phyloP scores from a whole-genome alignment of 2,888 invertebrate species.

The Chrysolina oricalcia region DNA sequence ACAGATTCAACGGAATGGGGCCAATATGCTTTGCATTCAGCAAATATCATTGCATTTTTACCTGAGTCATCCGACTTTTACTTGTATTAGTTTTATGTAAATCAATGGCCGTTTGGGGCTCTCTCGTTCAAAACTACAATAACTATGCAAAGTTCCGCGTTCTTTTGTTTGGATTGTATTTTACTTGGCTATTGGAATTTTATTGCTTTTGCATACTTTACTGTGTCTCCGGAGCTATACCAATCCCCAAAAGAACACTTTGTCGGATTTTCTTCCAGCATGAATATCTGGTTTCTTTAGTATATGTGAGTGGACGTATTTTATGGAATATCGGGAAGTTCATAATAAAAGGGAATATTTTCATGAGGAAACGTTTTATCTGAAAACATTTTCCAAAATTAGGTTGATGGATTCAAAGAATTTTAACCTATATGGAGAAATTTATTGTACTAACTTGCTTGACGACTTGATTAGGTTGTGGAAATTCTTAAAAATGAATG shows the following conservation, averaged over 20 bases:
- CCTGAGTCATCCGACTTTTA: constrained; percentile 36
- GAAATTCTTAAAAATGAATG: too few species aligned
- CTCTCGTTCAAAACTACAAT: constrained; percentile 45
- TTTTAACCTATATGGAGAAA: too few species aligned
- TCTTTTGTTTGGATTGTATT: constrained; percentile 51
- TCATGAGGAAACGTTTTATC: not conserved
- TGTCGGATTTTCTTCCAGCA: constrained; percentile 40
- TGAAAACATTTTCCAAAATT: not conserved
- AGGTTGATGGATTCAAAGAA: too few species aligned
- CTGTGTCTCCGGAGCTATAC: constrained; percentile 35
- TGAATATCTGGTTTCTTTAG: constrained; percentile 36
- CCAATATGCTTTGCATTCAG: constrained; percentile 20
- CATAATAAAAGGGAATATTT: not conserved
- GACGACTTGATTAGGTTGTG: too few species aligned
- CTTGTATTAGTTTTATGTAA: constrained; percentile 55
- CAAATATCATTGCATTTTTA: constrained; percentile 35
- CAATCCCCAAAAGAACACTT: constrained; percentile 48
- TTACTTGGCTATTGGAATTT: constrained; percentile 53
- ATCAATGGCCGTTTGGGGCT: constrained; percentile 48
- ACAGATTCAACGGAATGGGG: not conserved
- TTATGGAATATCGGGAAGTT: not conserved
- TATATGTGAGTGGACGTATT: not conserved
- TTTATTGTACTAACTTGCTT: too few species aligned
- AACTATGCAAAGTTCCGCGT: constrained; percentile 46
- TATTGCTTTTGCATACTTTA: constrained; percentile 54